Evolutionary conservation across 35 echinoderm and acorn worm genomes (phyloP).

Genomic region (Nesometra sesokonis): DNA sequence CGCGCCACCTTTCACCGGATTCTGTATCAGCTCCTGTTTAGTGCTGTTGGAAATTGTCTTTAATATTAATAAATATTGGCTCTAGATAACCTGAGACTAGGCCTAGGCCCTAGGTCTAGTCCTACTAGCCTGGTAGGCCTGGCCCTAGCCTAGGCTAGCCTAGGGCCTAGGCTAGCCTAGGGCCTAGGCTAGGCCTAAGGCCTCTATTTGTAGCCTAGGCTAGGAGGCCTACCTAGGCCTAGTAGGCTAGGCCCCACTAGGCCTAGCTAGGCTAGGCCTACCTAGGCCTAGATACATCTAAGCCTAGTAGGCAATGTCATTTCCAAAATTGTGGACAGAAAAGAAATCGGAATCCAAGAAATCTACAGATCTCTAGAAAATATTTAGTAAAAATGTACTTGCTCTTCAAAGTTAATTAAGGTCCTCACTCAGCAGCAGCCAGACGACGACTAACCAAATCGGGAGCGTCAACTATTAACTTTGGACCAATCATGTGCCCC

Average conservation of each 20-base stretch:
- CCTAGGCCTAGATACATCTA: neutral
- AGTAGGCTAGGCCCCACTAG: no score
- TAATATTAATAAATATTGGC: neutral
- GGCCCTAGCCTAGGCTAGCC: neutral
- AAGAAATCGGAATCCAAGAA: no score
- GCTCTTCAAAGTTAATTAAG: no score
- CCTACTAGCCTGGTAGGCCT: neutral
- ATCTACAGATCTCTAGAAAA: neutral
- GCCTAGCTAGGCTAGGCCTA: neutral
- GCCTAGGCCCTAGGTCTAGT: neutral
- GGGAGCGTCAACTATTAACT: neutral
- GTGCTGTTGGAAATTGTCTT: neutral
- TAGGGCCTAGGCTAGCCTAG: neutral
- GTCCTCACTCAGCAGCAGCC: no score
- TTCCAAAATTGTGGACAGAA: no score
- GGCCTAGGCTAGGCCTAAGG: no score
- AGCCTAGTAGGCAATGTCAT: neutral
- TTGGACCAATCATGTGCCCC: neutral
- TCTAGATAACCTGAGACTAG: neutral
- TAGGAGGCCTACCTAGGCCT: no score
- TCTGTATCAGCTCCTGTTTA: no score
- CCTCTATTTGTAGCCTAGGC: no score
- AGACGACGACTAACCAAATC: no score
- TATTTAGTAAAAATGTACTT: neutral
- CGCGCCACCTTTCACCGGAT: no score